Evolutionary conservation across 2,888 invertebrate genomes (phyloP), one percentile per base, ranked within the genome.

Genomic region (Dynastes hyllus): DNA sequence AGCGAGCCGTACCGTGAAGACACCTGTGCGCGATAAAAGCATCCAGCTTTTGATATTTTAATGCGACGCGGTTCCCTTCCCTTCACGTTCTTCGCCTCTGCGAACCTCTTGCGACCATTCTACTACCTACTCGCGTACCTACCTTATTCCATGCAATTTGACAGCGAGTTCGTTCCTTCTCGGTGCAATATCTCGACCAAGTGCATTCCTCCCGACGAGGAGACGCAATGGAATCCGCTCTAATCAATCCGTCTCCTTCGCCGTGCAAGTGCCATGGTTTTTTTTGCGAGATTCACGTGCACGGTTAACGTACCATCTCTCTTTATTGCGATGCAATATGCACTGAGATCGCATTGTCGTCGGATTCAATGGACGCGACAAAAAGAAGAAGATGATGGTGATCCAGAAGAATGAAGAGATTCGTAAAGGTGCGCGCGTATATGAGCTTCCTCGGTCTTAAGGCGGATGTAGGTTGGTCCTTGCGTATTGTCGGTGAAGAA

Each of bases 21-120:
- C 73, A 73, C 73, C 73, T 73, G 73, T 73, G 73, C 22, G 40
- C 58, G 73, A 73, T 73, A 73, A 58, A 73, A 55, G 71, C 71
- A 27, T 1, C 8, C 58, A 53, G 73, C 55, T 73, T 69, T 58
- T 73, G 73, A 58, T 73, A 73, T 73, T 51, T 69, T 69, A 69
- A 69, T 69, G 69, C 63, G 29, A 63, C 27, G 69, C 51, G 16
- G 51, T 51, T 51, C 69, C 51, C 16, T 40, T 69, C 51, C 51
- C 22, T 27, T 69, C 69, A 9, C 66, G 5, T 22, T 69, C 6
- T 29, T 29, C 22, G n/a, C 22, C 55, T 45, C 45, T 45, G 11
- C 11, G 11, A 2, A 45, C 8, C 45, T 45, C 45, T 45, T 11
- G 9, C 55, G 22, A 22, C 55, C 55, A 22, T 58, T 22, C 55